These are phyloP conservation scores for Vireo griseus DNA, from an alignment of 2,797 vertebrate genomes.

Conservation along the genomic window DNA sequence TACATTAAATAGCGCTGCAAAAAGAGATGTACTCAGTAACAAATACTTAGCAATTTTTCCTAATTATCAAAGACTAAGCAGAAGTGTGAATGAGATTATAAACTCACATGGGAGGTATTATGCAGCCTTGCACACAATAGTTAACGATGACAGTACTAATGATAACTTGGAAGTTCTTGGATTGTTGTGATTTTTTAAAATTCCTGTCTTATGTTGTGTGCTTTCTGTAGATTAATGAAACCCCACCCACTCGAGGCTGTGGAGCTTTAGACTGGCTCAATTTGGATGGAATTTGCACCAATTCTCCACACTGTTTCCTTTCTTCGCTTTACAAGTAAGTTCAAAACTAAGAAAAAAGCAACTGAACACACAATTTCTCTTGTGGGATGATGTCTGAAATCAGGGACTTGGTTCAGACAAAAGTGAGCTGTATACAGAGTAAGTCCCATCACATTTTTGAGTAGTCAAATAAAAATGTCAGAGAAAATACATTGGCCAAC, in stretches of 20 bases:
- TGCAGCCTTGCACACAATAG: background rate
- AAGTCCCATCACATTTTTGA: background rate
- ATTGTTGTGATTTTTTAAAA: background rate
- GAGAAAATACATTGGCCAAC: background rate
- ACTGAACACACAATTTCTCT: background rate
- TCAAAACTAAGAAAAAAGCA: background rate
- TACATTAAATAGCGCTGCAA: background rate
- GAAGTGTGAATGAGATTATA: background rate
- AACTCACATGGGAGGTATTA: background rate
- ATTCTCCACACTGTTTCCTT: conserved; percentile 16
- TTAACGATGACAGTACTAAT: background rate
- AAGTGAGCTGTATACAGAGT: background rate
- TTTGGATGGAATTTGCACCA: conserved; percentile 69
- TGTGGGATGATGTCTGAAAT: background rate
- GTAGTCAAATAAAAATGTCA: background rate
- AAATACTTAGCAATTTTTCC: background rate
- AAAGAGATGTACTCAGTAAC: background rate
- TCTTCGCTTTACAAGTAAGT: conserved; percentile 71
- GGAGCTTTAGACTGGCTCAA: conserved; percentile 78
- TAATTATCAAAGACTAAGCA: background rate
- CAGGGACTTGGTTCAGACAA: background rate
- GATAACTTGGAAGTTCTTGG: background rate
- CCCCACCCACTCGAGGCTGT: conserved; percentile 29
- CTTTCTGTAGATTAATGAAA: conserved; percentile 79
- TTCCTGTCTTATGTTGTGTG: background rate